Percentiles rank a stretch among this genome's conserved stretches.
phyloP scores from a whole-genome alignment of 2,113 vertebrate genomes.

The Epinephelus moara region DNA sequence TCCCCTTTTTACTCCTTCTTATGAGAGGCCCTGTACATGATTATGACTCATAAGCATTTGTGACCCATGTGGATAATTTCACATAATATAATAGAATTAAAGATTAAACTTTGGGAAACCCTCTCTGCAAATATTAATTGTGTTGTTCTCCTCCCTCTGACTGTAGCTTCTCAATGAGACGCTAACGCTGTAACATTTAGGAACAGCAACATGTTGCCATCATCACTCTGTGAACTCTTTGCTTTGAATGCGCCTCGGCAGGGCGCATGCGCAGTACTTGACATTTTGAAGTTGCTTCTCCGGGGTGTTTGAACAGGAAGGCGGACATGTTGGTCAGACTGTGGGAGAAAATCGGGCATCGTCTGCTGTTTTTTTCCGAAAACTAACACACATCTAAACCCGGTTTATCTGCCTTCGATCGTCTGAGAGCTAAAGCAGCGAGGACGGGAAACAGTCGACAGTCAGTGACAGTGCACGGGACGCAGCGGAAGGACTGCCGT shows the following conservation, averaged over 20 bases:
- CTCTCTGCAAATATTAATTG: background rate
- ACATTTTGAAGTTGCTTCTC: slow-evolving; percentile 77
- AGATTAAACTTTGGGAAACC: background rate
- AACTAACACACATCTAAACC: slow-evolving; percentile 53
- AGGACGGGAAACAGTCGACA: slow-evolving; percentile 12
- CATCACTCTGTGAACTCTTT: slow-evolving; percentile 19
- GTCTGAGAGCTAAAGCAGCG: slow-evolving; percentile 1
- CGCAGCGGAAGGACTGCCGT: slow-evolving; percentile 41
- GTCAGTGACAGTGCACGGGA: slow-evolving; percentile 52
- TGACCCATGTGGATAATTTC: background rate
- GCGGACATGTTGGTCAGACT: slow-evolving; percentile 92
- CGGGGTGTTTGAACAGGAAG: slow-evolving; percentile 93
- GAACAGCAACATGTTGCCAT: slow-evolving; percentile 64
- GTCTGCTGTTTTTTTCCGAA: slow-evolving; percentile 71
- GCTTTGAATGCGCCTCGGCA: slow-evolving; percentile 43
- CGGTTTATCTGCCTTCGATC: background rate
- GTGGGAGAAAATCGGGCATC: slow-evolving; percentile 82
- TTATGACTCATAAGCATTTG: background rate
- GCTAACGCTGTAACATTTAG: background rate
- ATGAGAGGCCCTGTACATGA: no score
- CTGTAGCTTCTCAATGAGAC: background rate
- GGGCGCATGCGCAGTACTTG: slow-evolving; percentile 83
- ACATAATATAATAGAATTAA: no score
- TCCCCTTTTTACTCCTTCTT: no score
- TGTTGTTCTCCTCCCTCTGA: background rate